Base-by-base conservation (phyloP, 2,888 invertebrate genomes). In the Ariolimax columbianus region DNA sequence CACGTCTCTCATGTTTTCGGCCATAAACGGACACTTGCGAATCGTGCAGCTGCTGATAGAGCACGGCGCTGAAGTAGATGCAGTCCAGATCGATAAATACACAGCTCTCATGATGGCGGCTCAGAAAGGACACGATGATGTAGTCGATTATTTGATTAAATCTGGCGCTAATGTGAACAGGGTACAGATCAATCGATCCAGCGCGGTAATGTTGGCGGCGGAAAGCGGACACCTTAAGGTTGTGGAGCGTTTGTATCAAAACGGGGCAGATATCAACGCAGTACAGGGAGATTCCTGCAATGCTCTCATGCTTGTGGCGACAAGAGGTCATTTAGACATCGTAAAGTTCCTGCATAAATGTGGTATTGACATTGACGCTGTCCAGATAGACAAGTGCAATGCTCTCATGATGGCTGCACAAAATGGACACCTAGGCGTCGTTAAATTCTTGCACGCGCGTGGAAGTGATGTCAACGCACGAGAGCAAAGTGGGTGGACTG, bases 381-480 rank as follows among this genome's bases (percentile, higher is more conserved):
- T 59, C 14, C 40, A 66, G 19, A 30, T 23, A 36, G 43, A 66
- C n/a, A 43, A 43, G 0, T 72, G 59, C 51, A 82, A 43, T 26
- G 82, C 82, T 36, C 59, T 82, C 9, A 82, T 82, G 82, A 33
- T 82, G 72, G 82, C 82, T 1, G 70, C 72, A 4, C 47, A 72
- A 26, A 36, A 55, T 17, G 82, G 82, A 4, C 51, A 72, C 26
- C 19, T 59, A 7, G 72, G 23, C 0, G 59, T 73, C 33, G 82
- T 72, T 2, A 3, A 59, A 14, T 72, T 36, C 70, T 40, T 82
- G 14, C n/a, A 43, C 7, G 7, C 26, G 23, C 19, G 33, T 17
- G 82, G 82, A 36, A 36, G 17, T 36, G 73, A 82, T 36, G 40
- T 82, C 2, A 36, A 73, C 36, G 55, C 82, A 2, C 38, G 38